Evolutionary conservation across 2,113 vertebrate genomes (phyloP).

Genomic region (Tretioscincus oriximinensis): DNA sequence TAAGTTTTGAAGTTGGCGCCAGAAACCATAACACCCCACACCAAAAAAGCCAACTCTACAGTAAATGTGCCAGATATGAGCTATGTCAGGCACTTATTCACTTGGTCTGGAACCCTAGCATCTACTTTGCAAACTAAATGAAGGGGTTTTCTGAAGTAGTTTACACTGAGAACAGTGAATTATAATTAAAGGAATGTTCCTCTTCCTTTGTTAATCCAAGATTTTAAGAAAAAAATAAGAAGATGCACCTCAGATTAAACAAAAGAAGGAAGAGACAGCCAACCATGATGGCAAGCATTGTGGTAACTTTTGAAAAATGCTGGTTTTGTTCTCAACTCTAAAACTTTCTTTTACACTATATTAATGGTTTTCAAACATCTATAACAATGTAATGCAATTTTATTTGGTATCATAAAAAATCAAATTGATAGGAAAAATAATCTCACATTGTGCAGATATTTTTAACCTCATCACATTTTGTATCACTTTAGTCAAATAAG

Average conservation of each 20-base stretch:
- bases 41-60: constrained; percentile 26
- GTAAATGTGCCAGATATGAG: constrained; percentile 19
- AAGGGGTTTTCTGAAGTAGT: constrained; percentile 24
- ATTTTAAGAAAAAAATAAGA: constrained; percentile 11
- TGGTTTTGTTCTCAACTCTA: background rate
- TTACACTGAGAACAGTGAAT: constrained; percentile 2
- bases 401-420: background rate
- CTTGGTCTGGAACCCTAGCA: constrained; percentile 32
- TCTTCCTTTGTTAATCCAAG: constrained; percentile 11
- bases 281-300: background rate
- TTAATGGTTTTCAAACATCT: background rate
- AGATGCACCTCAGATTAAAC: background rate
- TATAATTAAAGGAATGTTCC: constrained; percentile 8
- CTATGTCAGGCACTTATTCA: constrained; percentile 1
- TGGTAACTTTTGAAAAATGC: background rate
- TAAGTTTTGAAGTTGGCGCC: constrained; percentile 60
- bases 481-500: too few species aligned
- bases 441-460: too few species aligned
- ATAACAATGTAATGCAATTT: background rate
- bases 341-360: background rate
- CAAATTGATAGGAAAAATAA: too few species aligned
- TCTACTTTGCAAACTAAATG: constrained; percentile 35
- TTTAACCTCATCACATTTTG: too few species aligned
- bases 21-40: constrained; percentile 41
- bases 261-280: background rate